Conservation (phyloP, 2,888 invertebrate genomes). For the Acanthosoma haemorrhoidale region DNA sequence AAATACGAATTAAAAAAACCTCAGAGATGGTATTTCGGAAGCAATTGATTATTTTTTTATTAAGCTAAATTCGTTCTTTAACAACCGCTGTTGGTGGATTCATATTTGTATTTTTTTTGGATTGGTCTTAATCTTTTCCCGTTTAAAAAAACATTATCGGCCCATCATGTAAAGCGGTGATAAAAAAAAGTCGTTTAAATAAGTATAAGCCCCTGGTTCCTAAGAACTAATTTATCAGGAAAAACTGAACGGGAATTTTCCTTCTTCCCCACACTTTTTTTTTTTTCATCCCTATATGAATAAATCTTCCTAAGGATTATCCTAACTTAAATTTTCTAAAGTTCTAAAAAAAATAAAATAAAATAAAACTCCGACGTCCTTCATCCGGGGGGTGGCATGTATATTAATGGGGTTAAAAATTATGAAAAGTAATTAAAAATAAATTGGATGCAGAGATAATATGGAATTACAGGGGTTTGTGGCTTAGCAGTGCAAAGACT, state of each 20-base stretch:
- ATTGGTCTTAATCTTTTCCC: too few relatives aligned
- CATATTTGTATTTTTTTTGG: too few relatives aligned
- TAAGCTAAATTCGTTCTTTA: too few relatives aligned
- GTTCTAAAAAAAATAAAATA: conserved; percentile 13
- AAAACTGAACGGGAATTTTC: background rate
- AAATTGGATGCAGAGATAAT: conserved; percentile 33
- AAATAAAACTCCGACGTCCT: conserved; percentile 4
- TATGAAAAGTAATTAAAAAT: conserved; percentile 34
- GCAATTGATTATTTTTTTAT: too few relatives aligned
- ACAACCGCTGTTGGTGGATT: too few relatives aligned
- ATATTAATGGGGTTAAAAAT: conserved; percentile 31
- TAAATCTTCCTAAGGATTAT: conserved; percentile 33
- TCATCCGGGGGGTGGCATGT: conserved; percentile 18
- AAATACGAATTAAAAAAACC: too few relatives aligned
- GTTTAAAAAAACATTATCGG: too few relatives aligned
- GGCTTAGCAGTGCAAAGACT: conserved; percentile 27
- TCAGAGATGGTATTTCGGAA: too few relatives aligned
- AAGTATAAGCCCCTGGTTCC: background rate
- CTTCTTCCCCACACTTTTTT: conserved; percentile 1
- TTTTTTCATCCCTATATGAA: conserved; percentile 22
- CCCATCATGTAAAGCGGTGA: background rate
- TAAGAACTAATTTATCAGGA: background rate
- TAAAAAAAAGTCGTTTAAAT: background rate
- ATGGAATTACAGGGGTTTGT: conserved; percentile 23
- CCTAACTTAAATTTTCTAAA: conserved; percentile 29